phyloP scores from a whole-genome alignment of 2,113 vertebrate species.

The Noctilio leporinus region DNA sequence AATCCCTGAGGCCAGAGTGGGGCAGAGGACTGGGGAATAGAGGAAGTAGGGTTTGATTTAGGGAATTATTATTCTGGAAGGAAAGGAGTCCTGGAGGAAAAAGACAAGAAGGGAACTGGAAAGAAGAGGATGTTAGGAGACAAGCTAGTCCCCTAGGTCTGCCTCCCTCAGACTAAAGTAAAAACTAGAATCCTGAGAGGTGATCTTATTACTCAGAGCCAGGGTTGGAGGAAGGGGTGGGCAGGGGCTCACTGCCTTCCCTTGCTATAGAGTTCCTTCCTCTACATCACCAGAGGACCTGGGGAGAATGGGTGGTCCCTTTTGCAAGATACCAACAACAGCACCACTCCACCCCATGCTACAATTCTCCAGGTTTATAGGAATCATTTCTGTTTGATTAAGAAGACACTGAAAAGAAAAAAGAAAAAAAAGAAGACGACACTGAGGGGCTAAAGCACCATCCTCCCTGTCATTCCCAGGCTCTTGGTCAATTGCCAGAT shows the following conservation, averaged over 20 bases:
- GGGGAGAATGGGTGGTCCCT: not conserved
- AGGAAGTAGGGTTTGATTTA: not conserved
- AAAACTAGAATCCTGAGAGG: slow-evolving; percentile 67
- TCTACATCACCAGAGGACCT: not conserved
- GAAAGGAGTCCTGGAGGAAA: not conserved
- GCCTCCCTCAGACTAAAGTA: slow-evolving; percentile 61
- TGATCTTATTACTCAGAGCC: slow-evolving; percentile 61
- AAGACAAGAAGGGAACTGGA: not conserved
- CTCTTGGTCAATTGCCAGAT: not conserved
- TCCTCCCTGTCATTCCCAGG: not conserved
- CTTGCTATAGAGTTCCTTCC: not conserved
- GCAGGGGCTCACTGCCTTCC: slow-evolving; percentile 18
- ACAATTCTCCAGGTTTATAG: not conserved
- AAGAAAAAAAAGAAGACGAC: too few relatives aligned
- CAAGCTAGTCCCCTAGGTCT: not conserved
- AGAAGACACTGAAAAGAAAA: not conserved
- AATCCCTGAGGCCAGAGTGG: not conserved
- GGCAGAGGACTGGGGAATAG: not conserved
- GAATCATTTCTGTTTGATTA: not conserved
- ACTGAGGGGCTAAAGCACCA: not conserved
- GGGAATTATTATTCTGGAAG: not conserved
- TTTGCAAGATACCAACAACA: not conserved
- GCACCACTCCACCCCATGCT: not conserved
- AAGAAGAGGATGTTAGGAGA: slow-evolving; percentile 5
- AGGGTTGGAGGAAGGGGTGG: slow-evolving; percentile 16